These are phyloP conservation scores for Drosophila neotestacea DNA, from an alignment of 2,888 invertebrate genomes.

Conservation along the genomic window DNA sequence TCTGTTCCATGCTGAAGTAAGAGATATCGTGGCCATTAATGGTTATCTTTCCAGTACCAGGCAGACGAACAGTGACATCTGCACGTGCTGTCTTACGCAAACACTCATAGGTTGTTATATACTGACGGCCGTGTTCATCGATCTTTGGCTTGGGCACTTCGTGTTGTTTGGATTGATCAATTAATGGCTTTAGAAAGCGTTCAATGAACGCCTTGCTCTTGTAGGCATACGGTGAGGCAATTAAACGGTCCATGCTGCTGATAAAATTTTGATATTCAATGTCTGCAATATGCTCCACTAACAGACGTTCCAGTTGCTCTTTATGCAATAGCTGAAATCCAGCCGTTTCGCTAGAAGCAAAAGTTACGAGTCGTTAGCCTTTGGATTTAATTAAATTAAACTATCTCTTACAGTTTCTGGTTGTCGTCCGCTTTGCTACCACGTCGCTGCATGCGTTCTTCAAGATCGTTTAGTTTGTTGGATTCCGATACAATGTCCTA, in stretches of 20 bases:
- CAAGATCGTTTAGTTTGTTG: slow-evolving; percentile 88
- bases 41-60: slow-evolving; percentile 93
- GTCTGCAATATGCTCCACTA: slow-evolving; percentile 90
- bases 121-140: slow-evolving; percentile 90
- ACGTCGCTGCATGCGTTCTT: slow-evolving; percentile 89
- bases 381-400: background rate
- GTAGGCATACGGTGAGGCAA: slow-evolving; percentile 90
- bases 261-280: slow-evolving; percentile 91
- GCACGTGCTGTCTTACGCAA: slow-evolving; percentile 90
- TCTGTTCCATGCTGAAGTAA: slow-evolving; percentile 90
- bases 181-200: slow-evolving; percentile 88
- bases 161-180: slow-evolving; percentile 87
- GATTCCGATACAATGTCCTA: slow-evolving; percentile 90
- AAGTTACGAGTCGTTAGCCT: background rate
- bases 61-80: slow-evolving; percentile 91
- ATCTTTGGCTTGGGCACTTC: slow-evolving; percentile 89
- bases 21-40: slow-evolving; percentile 92
- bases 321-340: slow-evolving; percentile 89
- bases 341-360: slow-evolving; percentile 85
- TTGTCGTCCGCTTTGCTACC: slow-evolving; percentile 88
- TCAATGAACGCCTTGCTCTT: slow-evolving; percentile 90
- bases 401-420: slow-evolving; percentile 86
- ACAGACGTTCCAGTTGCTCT: slow-evolving; percentile 87
- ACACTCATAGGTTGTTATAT: slow-evolving; percentile 90
- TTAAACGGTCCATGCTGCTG: slow-evolving; percentile 90